A percentile compares a stretch with the other conserved stretches of the same genome.
These are phyloP conservation scores for Charanyca ferruginea DNA, from an alignment of 2,888 invertebrate genomes.

Conservation along the genomic window DNA sequence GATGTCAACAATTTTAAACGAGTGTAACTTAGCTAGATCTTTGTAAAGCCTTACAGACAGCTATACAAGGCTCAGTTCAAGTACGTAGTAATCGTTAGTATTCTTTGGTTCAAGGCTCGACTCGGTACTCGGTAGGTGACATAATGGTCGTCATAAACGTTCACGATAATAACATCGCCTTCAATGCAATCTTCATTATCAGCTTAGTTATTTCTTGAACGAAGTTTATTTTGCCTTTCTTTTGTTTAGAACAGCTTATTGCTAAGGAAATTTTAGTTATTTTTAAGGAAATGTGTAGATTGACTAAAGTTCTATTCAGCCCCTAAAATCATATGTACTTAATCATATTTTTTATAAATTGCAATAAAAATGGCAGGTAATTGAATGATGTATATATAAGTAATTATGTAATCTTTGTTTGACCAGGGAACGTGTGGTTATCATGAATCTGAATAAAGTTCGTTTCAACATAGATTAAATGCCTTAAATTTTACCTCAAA, in stretches of 20 bases:
- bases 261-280: no score
- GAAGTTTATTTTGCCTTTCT: not conserved
- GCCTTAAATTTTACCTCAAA: not conserved
- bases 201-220: constrained; percentile 12
- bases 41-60: constrained; percentile 25
- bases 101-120: constrained; percentile 59
- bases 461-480: not conserved
- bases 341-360: no score
- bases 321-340: no score
- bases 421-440: no score
- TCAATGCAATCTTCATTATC: constrained; percentile 37
- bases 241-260: not conserved
- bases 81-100: constrained; percentile 15
- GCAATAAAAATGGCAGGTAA: no score
- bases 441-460: no score
- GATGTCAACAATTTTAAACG: not conserved
- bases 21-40: constrained; percentile 5
- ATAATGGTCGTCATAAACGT: constrained; percentile 60
- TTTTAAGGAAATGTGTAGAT: no score
- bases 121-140: constrained; percentile 54
- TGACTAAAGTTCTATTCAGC: no score
- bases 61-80: constrained; percentile 66
- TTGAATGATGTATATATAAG: no score
- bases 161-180: constrained; percentile 42
- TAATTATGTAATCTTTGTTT: no score